Evolutionary conservation across 2,888 invertebrate species (phyloP), one percentile per base, ranked within the genome.

Genomic region (Antheraea assamensis): DNA sequence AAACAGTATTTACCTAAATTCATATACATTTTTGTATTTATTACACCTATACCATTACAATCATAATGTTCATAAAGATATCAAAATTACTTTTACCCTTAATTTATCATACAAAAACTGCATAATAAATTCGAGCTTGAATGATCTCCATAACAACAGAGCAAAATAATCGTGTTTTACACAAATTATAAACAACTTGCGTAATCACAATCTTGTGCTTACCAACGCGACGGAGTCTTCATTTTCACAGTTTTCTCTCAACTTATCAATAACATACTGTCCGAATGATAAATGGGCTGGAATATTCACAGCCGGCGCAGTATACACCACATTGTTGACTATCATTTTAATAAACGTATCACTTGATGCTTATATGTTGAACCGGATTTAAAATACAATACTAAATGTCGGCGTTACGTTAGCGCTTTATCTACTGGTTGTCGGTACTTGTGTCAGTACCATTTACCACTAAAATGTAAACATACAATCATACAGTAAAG

Each of bases 281-380:
- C 86, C 89, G 55, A 86, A 88, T 4, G 88, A 88, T 55, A 91
- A 76, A 76, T 91, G 90, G 0, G 85, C 87, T 0, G 91, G 90
- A 31, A 92, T 80, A 47, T 61, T 76, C n/a, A 83, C 74, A 3
- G 87, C 84, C 8, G 87, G 86, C 1, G 87, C 89, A 5, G 87
- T 87, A 61, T 85, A 76, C 31, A 91, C 90, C 8, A 89, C 85
- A 24, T 90, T 89, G 74, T 90, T 85, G 73, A 83, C 76, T 74
- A 89, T 87, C 86, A 85, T 88, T 77, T 74, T 82, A 24, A 68
- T 76, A 42, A 27, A 70, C 15, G 8, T 70, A 30, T 58, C 13
- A 58, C 24, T 58, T 2, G 24, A 10, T 24, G 24, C 58, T n/a
- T 71, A 35, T 58, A 27, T 52, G 24, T 55, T 52, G 8, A 55